Conservation (phyloP, 2,888 invertebrate species). For the Clivina fossor region DNA sequence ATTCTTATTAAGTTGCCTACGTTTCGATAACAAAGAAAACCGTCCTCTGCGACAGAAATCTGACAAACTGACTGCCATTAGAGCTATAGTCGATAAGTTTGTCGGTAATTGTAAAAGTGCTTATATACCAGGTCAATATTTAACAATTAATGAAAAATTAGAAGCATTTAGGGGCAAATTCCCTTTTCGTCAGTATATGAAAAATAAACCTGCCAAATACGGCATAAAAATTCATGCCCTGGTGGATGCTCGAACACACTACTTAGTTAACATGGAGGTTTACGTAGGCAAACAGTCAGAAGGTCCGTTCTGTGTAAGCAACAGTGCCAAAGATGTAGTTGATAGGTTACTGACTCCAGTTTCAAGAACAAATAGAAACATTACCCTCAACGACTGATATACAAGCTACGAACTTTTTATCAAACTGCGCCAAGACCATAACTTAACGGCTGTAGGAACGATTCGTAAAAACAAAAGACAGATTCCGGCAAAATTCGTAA, state of each 20-base stretch:
- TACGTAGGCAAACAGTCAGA: constrained; percentile 37
- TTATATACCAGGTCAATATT: constrained; percentile 29
- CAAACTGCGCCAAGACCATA: constrained; percentile 29
- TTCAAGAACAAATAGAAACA: constrained; percentile 40
- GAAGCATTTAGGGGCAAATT: constrained; percentile 23
- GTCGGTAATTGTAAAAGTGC: constrained; percentile 26
- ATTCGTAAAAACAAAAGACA: constrained; percentile 34
- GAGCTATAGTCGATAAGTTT: constrained; percentile 33
- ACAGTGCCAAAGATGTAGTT: constrained; percentile 37
- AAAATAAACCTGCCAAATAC: constrained; percentile 17
- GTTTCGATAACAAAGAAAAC: constrained; percentile 17
- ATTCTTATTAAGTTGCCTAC: constrained; percentile 18
- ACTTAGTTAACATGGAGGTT: constrained; percentile 8
- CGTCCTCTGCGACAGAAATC: constrained; percentile 5
- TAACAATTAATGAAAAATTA: constrained; percentile 32
- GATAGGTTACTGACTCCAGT: constrained; percentile 36
- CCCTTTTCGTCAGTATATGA: constrained; percentile 24
- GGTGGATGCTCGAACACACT: constrained; percentile 5
- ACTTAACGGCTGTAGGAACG: constrained; percentile 35
- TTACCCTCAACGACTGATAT: constrained; percentile 44
- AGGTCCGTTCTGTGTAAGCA: constrained; percentile 37
- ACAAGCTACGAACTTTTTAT: constrained; percentile 36
- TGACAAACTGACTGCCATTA: constrained; percentile 26
- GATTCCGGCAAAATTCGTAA: constrained; percentile 13
- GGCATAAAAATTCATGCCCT: constrained; percentile 16